Percentiles rank a stretch among this genome's conserved stretches.
phyloP scores from a whole-genome alignment of 1,140 invertebrate genomes.

The Drosophila pallidifrons region DNA sequence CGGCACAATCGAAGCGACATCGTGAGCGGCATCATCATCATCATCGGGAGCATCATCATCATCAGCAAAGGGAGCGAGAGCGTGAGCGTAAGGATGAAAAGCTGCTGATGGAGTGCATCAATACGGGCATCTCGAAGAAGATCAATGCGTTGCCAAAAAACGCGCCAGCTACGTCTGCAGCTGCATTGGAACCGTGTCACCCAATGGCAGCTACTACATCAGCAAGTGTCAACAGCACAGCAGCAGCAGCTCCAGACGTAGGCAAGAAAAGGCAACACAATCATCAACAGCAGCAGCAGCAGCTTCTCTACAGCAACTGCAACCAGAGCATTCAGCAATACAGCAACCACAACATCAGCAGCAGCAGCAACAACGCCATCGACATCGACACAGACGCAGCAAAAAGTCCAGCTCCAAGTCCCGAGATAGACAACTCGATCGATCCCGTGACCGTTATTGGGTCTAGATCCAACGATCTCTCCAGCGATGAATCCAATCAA shows the following conservation, averaged over 20 bases:
- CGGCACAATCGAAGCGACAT: slow-evolving; percentile 38
- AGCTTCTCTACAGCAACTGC: slow-evolving; percentile 6
- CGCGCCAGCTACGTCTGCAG: slow-evolving; percentile 86
- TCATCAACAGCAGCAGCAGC: slow-evolving; percentile 33
- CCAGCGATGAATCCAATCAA: slow-evolving; percentile 76
- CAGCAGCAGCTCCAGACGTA: slow-evolving; percentile 81
- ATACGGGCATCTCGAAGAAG: slow-evolving; percentile 82
- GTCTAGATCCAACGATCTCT: slow-evolving; percentile 61
- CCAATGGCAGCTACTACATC: slow-evolving; percentile 80
- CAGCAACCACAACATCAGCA: slow-evolving; percentile 32
- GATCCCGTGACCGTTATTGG: slow-evolving; percentile 79
- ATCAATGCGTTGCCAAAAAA: slow-evolving; percentile 86
- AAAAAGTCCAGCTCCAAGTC: slow-evolving; percentile 76
- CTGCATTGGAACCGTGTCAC: slow-evolving; percentile 85
- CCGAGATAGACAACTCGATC: slow-evolving; percentile 63
- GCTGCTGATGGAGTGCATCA: slow-evolving; percentile 82
- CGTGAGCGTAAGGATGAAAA: slow-evolving; percentile 83
- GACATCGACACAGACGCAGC: slow-evolving; percentile 70
- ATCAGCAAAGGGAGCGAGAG: slow-evolving; percentile 67
- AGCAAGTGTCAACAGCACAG: slow-evolving; percentile 82
- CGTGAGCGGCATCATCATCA: slow-evolving; percentile 45
- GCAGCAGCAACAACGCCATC: slow-evolving; percentile 52
- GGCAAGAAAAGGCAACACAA: slow-evolving; percentile 59
- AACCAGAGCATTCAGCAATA: slow-evolving; percentile 15
- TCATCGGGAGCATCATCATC: slow-evolving; percentile 55